phyloP scores from a whole-genome alignment of 2,113 vertebrate genomes.

The Mellivora capensis region DNA sequence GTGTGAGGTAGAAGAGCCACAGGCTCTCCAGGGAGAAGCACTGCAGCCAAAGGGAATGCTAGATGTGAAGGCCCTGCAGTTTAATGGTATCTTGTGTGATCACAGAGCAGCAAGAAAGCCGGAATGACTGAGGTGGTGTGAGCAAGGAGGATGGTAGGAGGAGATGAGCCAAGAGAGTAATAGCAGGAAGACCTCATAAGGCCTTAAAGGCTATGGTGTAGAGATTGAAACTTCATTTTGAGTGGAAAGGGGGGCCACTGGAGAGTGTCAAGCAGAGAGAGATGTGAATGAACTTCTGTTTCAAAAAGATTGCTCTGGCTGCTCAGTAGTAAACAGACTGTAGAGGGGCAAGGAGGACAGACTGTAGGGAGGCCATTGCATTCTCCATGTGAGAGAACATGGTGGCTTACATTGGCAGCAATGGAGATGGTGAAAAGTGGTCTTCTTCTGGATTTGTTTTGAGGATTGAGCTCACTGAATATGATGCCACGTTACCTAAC shows the following conservation, averaged over 20 bases:
- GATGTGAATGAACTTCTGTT: not conserved
- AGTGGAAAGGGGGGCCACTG: not conserved
- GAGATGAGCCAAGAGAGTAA: not conserved
- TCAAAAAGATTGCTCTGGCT: not conserved
- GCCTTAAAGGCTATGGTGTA: not conserved
- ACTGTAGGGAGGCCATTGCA: not conserved
- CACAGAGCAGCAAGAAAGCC: not conserved
- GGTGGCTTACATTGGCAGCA: not conserved
- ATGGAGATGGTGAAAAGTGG: not conserved
- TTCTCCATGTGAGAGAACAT: not conserved
- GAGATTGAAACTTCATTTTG: not conserved
- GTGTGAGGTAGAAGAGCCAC: not conserved
- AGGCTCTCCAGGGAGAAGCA: not conserved
- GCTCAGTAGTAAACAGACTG: not conserved
- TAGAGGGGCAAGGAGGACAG: no score
- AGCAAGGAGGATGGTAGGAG: fast-evolving
- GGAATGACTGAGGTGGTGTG: no score
- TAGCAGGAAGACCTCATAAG: not conserved
- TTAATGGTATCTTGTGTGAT: fast-evolving
- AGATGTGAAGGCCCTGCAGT: not conserved
- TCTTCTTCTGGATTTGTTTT: not conserved
- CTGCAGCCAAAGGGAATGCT: not conserved
- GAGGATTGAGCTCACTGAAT: not conserved
- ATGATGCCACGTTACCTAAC: not conserved
- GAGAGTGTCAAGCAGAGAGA: not conserved